phyloP scores from a whole-genome alignment of 2,113 vertebrate species.

The Campylorhamphus procurvoides region DNA sequence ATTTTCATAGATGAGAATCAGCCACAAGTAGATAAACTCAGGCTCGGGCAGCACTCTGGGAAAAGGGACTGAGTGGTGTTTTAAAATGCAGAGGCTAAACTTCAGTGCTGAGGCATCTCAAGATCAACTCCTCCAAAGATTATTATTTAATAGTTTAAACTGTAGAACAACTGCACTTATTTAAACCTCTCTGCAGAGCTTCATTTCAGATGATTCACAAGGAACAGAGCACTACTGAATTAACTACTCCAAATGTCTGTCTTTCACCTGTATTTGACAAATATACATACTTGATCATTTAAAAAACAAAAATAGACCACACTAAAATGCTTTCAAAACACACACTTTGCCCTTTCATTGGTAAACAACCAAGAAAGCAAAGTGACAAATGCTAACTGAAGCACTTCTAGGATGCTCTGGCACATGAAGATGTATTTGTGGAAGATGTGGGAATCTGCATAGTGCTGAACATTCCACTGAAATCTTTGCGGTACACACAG shows the following conservation, averaged over 20 bases:
- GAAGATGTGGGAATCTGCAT: not conserved
- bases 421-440: not conserved
- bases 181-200: not conserved
- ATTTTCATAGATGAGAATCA: not conserved
- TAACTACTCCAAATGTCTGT: not conserved
- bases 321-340: not conserved
- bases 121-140: not conserved
- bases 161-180: not conserved
- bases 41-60: not conserved
- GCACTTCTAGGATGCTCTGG: not conserved
- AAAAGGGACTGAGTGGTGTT: not conserved
- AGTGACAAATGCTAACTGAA: not conserved
- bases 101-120: not conserved
- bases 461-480: not conserved
- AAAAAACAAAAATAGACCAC: not conserved
- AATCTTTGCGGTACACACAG: not conserved
- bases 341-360: not conserved
- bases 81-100: not conserved
- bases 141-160: not conserved
- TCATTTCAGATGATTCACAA: not conserved
- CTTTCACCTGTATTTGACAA: not conserved
- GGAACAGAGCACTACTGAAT: not conserved
- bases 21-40: not conserved
- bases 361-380: not conserved
- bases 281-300: accelerated